Evolutionary conservation across 2,113 vertebrate genomes (phyloP), one percentile per base, ranked within the genome.

Genomic region (Noturus placidus): DNA sequence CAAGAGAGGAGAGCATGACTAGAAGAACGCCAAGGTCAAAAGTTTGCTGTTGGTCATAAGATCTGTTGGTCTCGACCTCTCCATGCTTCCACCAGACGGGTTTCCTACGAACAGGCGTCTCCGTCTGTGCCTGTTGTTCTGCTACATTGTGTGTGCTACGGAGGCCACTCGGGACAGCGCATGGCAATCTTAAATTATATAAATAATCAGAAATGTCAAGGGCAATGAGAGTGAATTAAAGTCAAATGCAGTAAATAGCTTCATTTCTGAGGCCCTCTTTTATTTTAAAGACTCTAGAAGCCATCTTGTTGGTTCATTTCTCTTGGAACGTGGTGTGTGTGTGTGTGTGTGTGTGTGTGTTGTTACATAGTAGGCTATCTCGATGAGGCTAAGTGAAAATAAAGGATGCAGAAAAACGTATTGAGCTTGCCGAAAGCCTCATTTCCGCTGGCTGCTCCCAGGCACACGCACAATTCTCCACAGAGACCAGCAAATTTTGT

Each of bases 331-430:
- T 93, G n/a, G 83, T 46, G 84, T 72, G 81, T 72, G 83, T 83
- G 87, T 88, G 33, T 38, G 35, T 42, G 70, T 74, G 11, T 74
- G 74, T 78, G 84, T 69, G 88, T 72, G 83, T 83, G 87, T 87
- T 63, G 80, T 90, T 89, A 84, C 38, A 13, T 61, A 59, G 30
- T 63, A 52, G 4, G 30, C 69, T 83, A 88, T 90, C 86, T 78
- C 87, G 93, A 93, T 92, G 92, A 93, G 88, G 87, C 90, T 52
- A 59, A 74, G 88, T 91, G 93, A 93, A 94, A 93, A 87, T 87
- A 92, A 92, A 89, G 88, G 85, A 91, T 87, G 90, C 56, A 72
- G 89, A 88, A 87, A 92, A 90, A 91, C 30, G 91, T 82, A 88
- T 90, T 88, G 10, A 70, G 83, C 54, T 70, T 89, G 80, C 87